Evolutionary conservation across 2,113 vertebrate genomes (phyloP).

Genomic region (Nansenia antarctica): DNA sequence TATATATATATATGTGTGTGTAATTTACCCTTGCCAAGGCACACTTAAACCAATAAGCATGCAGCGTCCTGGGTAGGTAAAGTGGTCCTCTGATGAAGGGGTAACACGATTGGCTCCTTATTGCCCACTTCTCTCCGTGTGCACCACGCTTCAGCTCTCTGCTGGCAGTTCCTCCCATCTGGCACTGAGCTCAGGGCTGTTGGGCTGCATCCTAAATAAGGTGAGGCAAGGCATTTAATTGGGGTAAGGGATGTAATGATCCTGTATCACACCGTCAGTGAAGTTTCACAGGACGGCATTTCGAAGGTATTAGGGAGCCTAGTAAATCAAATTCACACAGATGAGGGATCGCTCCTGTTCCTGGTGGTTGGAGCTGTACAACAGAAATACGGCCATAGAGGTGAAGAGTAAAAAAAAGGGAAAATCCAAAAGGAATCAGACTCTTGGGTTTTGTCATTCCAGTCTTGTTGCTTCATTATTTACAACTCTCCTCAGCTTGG

Average conservation of each 20-base stretch:
- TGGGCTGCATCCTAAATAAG: too few species aligned
- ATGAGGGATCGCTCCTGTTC: background rate
- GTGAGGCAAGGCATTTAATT: too few species aligned
- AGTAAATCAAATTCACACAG: background rate
- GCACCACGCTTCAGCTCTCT: background rate
- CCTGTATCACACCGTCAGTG: too few species aligned
- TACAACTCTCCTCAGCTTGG: constrained; percentile 24
- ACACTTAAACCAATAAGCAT: constrained; percentile 13
- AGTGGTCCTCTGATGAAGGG: constrained; percentile 28
- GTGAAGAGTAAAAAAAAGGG: background rate
- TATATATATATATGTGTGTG: too few species aligned
- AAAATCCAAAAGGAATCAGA: background rate
- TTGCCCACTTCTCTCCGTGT: constrained; percentile 1
- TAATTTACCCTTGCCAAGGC: constrained; percentile 36
- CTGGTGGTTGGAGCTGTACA: background rate
- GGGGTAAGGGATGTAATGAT: too few species aligned
- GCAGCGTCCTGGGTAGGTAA: constrained; percentile 18
- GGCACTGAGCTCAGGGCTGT: too few species aligned
- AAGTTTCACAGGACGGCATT: too few species aligned
- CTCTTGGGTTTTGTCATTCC: background rate
- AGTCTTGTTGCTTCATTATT: constrained; percentile 38
- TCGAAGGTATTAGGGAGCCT: too few species aligned
- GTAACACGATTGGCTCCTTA: constrained; percentile 35
- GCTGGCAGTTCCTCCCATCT: constrained; percentile 17
- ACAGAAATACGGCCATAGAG: background rate